Evolutionary conservation across 2,888 invertebrate species (phyloP), one percentile per base, ranked within the genome.

Genomic region (Bombylius discolor): DNA sequence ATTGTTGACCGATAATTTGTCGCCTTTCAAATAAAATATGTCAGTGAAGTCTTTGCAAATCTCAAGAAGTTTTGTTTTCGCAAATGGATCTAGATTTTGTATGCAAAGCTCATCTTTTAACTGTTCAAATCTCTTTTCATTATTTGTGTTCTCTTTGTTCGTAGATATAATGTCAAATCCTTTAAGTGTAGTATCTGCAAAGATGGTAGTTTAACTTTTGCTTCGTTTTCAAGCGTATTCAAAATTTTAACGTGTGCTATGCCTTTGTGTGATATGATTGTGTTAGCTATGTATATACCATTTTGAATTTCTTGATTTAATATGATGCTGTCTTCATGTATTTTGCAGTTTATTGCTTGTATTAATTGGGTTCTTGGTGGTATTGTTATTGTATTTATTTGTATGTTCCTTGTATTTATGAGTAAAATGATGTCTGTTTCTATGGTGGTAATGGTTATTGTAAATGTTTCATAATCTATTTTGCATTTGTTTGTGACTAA

Each of bases 291-390:
- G 42, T 52, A 55, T 14, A 51, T 42, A 31, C 49, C 47, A 12
- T 52, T 36, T 33, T 52, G 31, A n/a, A 57, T 52, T 49, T 57
- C 50, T 5, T 51, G 39, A 32, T 52, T 52, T 4, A 55, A 12
- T 8, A 56, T 14, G 5, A 54, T 48, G 36, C 52, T 55, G n/a
- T 58, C 58, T 55, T 57, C 49, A 34, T 23, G 6, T 33, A 52
- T 12, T 34, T 47, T 12, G 7, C 49, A 12, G 13, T 53, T n/a
- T 14, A 47, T 42, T 52, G 33, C 33, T 5, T 47, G 39, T 4
- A 55, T 33, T 14, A 42, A 39, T 33, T 58, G 46, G 13, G 52
- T 58, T 31, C 53, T 47, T 31, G 53, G 42, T 45, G 58, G 50
- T 47, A 58, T n/a, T 47, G 46, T 42, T 31, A 55, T 49, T 12